phyloP scores from a whole-genome alignment of 1,140 invertebrate species.

The Calycopis cecrops region DNA sequence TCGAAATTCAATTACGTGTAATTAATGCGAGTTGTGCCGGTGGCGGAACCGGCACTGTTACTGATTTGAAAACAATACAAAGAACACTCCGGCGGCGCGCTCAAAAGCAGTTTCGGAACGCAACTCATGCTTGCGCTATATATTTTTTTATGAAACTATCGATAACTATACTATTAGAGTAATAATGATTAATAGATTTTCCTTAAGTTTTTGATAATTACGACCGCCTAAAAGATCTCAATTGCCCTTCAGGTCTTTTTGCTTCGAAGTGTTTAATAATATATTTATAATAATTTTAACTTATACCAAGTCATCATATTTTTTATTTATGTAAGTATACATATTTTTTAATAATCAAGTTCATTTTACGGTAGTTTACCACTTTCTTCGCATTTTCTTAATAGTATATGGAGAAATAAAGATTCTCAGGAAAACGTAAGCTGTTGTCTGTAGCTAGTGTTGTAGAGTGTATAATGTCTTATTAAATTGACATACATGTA shows the following conservation, averaged over 20 bases:
- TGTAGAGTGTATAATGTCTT: too few relatives aligned
- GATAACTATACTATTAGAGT: conserved; percentile 45
- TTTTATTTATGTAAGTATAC: too few relatives aligned
- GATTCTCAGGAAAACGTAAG: too few relatives aligned
- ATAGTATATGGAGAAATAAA: too few relatives aligned
- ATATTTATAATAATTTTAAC: too few relatives aligned
- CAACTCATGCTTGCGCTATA: conserved; percentile 45
- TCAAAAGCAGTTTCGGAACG: conserved; percentile 43
- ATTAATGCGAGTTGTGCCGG: conserved; percentile 63
- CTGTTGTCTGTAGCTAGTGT: too few relatives aligned
- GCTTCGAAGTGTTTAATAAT: too few relatives aligned
- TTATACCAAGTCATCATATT: too few relatives aligned
- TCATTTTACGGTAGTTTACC: too few relatives aligned
- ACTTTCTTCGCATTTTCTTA: too few relatives aligned
- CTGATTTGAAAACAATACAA: conserved; percentile 61
- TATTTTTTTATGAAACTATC: conserved; percentile 38
- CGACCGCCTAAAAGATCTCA: conserved; percentile 30
- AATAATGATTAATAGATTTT: conserved; percentile 43
- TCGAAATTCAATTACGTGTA: conserved; percentile 72
- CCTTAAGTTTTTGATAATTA: conserved; percentile 24
- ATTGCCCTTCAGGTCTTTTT: conserved; percentile 18
- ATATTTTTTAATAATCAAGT: too few relatives aligned
- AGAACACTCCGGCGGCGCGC: conserved; percentile 36
- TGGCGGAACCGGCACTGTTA: conserved; percentile 54
- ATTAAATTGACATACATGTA: too few relatives aligned